These are phyloP conservation scores for Sarcophaga caerulescens DNA, from an alignment of 2,888 invertebrate genomes.

Conservation along the genomic window DNA sequence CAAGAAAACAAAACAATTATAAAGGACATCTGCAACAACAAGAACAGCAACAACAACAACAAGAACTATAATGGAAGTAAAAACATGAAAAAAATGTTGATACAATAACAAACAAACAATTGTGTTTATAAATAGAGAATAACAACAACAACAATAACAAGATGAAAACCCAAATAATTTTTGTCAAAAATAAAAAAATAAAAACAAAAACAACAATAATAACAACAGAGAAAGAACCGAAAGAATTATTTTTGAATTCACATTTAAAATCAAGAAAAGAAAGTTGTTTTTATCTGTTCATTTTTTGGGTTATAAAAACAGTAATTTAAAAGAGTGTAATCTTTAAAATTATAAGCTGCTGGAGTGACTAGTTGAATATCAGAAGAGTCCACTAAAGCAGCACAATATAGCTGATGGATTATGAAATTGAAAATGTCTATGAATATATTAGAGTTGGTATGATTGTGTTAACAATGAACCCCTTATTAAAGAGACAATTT, in stretches of 20 bases:
- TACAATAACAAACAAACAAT: too few relatives aligned
- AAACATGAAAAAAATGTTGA: not conserved
- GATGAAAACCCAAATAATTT: conserved; percentile 24
- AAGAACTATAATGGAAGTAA: conserved; percentile 19
- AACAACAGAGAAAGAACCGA: not conserved
- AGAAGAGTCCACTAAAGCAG: too few relatives aligned
- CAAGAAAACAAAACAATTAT: conserved; percentile 57
- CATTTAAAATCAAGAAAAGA: conserved; percentile 9
- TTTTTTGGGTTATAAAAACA: not conserved
- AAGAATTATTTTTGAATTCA: not conserved
- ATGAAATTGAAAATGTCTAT: too few relatives aligned
- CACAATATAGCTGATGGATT: too few relatives aligned
- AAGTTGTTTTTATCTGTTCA: not conserved
- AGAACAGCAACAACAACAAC: conserved; percentile 8
- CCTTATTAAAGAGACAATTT: too few relatives aligned
- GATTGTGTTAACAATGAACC: too few relatives aligned
- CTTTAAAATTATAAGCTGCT: too few relatives aligned
- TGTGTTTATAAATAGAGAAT: not conserved
- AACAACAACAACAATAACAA: conserved; percentile 3
- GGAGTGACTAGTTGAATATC: too few relatives aligned
- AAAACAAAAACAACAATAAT: not conserved
- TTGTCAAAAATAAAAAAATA: conserved; percentile 43
- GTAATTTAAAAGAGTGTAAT: not conserved
- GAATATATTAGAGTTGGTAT: too few relatives aligned
- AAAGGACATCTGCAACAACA: conserved; percentile 50